These are phyloP conservation scores for Oligia strigilis DNA, from an alignment of 2,888 invertebrate genomes.

Conservation along the genomic window DNA sequence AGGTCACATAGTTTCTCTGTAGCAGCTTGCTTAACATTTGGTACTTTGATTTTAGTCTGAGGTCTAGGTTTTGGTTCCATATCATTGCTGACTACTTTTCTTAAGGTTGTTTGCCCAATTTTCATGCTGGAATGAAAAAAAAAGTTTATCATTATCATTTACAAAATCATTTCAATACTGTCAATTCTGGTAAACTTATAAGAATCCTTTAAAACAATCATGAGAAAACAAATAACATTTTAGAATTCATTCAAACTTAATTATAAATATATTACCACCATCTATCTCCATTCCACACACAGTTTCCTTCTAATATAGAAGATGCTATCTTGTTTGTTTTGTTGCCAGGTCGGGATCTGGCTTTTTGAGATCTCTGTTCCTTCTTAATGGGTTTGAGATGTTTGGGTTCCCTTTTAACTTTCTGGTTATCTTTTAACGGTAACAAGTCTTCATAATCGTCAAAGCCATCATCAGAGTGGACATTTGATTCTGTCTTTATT, in stretches of 20 bases:
- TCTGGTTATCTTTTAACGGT: constrained; percentile 61
- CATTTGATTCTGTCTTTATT: constrained; percentile 73
- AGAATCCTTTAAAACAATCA: constrained; percentile 7
- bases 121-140: constrained; percentile 74
- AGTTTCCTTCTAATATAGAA: constrained; percentile 85
- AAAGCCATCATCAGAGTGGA: constrained; percentile 64
- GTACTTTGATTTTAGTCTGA: constrained; percentile 65
- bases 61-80: constrained; percentile 57
- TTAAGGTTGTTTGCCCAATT: constrained; percentile 64
- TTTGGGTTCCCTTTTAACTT: constrained; percentile 62
- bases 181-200: background rate
- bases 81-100: constrained; percentile 46
- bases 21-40: constrained; percentile 61
- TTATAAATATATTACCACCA: constrained; percentile 81
- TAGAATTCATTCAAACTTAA: background rate
- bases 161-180: background rate
- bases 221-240: background rate
- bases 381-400: constrained; percentile 59
- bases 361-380: constrained; percentile 53
- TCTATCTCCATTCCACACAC: constrained; percentile 83
- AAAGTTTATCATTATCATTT: background rate
- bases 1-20: constrained; percentile 80
- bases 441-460: constrained; percentile 68
- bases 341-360: constrained; percentile 53
- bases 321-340: constrained; percentile 80